Percentiles rank a stretch among this genome's conserved stretches.
Evolutionary conservation across 2,888 invertebrate genomes (phyloP).

Genomic region (Hermodice carunculata): DNA sequence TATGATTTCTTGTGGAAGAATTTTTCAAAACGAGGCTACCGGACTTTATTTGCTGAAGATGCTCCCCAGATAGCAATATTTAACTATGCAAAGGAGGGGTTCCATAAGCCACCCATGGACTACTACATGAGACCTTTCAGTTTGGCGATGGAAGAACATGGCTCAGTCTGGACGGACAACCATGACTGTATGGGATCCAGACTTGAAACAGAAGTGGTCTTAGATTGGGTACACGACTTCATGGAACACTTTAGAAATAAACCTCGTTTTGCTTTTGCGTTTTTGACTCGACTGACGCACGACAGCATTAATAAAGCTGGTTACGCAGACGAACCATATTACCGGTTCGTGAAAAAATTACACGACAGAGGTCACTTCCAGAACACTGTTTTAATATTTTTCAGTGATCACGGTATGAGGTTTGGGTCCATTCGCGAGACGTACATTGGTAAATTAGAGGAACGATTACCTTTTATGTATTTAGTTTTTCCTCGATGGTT

Average conservation of each 20-base stretch:
- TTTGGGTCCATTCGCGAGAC: slow-evolving; percentile 88
- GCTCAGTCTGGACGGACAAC: slow-evolving; percentile 43
- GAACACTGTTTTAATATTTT: slow-evolving; percentile 57
- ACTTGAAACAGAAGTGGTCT: slow-evolving; percentile 78
- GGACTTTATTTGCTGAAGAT: slow-evolving; percentile 87
- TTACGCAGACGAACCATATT: slow-evolving; percentile 79
- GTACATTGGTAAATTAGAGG: slow-evolving; percentile 84
- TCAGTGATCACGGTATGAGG: slow-evolving; percentile 92
- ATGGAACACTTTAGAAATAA: slow-evolving; percentile 74
- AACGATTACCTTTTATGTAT: slow-evolving; percentile 86
- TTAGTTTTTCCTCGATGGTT: slow-evolving; percentile 82
- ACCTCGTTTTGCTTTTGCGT: slow-evolving; percentile 85
- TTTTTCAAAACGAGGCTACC: slow-evolving; percentile 79
- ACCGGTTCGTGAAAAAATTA: slow-evolving; percentile 73
- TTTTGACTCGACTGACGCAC: slow-evolving; percentile 87
- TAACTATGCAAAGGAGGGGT: slow-evolving; percentile 83
- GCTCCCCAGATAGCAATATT: slow-evolving; percentile 83
- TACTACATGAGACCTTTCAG: slow-evolving; percentile 85
- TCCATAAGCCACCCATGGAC: slow-evolving; percentile 83
- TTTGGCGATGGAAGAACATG: slow-evolving; percentile 71
- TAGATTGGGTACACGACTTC: slow-evolving; percentile 75
- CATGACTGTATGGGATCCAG: slow-evolving; percentile 77
- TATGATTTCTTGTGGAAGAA: slow-evolving; percentile 89
- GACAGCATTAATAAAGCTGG: slow-evolving; percentile 85
- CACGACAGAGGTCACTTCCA: slow-evolving; percentile 61